Evolutionary conservation across 2,113 vertebrate genomes (phyloP).

Genomic region (Cheirogaleus medius): DNA sequence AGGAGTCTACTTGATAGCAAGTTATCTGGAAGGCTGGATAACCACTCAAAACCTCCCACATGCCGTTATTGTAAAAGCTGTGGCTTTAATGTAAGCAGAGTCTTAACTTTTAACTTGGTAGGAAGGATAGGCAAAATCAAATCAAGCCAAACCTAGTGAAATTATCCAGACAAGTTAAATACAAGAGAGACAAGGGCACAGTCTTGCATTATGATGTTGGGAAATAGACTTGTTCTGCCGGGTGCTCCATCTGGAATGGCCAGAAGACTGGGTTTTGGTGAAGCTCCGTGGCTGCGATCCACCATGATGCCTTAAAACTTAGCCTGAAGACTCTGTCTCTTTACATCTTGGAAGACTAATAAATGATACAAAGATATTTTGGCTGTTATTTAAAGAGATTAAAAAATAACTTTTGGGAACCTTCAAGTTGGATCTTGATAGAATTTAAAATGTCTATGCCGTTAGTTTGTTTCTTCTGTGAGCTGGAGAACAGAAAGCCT

Average conservation of each 20-base stretch:
- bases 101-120: background rate
- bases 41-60: background rate
- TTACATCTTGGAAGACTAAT: background rate
- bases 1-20: background rate
- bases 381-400: background rate
- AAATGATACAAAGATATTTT: background rate
- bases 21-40: too few relatives aligned
- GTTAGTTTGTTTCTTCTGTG: background rate
- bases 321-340: rapidly evolving
- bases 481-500: background rate
- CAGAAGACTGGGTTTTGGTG: background rate
- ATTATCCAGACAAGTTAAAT: background rate
- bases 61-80: background rate
- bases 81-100: background rate
- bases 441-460: background rate
- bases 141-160: background rate
- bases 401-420: background rate
- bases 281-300: rapidly evolving
- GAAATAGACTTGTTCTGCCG: background rate
- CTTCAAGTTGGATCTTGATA: background rate
- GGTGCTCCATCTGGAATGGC: rapidly evolving
- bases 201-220: too few relatives aligned
- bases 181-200: background rate
- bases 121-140: background rate
- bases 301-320: rapidly evolving